Evolutionary conservation across 2,113 vertebrate species (phyloP).

Genomic region (Sigmodon hispidus): DNA sequence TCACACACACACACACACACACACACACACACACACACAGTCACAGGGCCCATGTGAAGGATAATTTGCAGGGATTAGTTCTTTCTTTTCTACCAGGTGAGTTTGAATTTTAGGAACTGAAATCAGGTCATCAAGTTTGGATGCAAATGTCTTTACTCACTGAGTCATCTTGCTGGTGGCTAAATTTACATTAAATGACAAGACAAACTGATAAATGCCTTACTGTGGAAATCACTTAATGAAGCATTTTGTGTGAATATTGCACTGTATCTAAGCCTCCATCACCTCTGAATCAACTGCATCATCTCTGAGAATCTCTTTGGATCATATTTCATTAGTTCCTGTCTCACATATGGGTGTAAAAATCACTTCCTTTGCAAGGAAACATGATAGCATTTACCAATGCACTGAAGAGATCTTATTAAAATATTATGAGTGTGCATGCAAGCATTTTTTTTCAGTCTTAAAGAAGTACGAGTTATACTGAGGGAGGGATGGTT

Average conservation of each 20-base stretch:
- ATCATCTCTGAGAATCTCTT: not conserved
- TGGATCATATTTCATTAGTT: not conserved
- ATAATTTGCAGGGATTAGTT: not conserved
- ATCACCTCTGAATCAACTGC: not conserved
- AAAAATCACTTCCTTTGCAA: not conserved
- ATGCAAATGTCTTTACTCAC: not conserved
- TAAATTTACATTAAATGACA: constrained; percentile 13
- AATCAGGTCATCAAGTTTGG: not conserved
- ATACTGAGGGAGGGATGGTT: not conserved
- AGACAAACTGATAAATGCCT: constrained; percentile 26
- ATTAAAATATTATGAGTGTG: not conserved
- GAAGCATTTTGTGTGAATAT: not conserved
- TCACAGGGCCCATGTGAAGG: not conserved
- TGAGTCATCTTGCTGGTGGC: not conserved
- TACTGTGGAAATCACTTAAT: not conserved
- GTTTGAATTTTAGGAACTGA: not conserved
- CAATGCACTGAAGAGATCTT: not conserved
- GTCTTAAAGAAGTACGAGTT: not conserved
- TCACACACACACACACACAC: not conserved
- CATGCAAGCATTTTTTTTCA: not conserved
- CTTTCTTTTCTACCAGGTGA: not conserved
- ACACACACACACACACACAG: not conserved
- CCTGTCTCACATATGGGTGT: not conserved
- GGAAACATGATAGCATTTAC: not conserved
- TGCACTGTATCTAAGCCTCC: not conserved